Evolutionary conservation across 2,888 invertebrate species (phyloP).

Genomic region (Pristionchus mayeri): DNA sequence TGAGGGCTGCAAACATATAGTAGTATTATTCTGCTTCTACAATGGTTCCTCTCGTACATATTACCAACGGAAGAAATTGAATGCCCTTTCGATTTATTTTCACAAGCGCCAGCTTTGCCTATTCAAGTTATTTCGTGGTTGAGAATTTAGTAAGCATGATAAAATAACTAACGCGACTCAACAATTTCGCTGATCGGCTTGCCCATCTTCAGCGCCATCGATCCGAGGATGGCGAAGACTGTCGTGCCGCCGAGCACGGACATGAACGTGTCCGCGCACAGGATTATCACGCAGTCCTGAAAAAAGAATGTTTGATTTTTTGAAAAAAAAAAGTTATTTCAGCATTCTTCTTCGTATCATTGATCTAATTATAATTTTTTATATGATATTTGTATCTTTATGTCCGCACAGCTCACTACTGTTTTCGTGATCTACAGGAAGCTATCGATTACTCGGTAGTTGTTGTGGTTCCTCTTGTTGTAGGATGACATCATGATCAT

Average conservation of each 20-base stretch:
- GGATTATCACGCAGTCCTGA: constrained; percentile 70
- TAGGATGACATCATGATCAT: constrained; percentile 69
- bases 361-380: too few relatives aligned
- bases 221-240: constrained; percentile 67
- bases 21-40: too few relatives aligned
- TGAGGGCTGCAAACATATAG: constrained; percentile 78
- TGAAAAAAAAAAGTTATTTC: too few relatives aligned
- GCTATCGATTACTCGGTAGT: constrained; percentile 59
- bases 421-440: too few relatives aligned
- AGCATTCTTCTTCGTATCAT: too few relatives aligned
- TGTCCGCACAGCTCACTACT: too few relatives aligned
- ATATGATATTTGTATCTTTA: too few relatives aligned
- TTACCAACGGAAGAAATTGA: too few relatives aligned
- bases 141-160: background rate
- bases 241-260: constrained; percentile 64
- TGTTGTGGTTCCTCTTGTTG: constrained; percentile 67
- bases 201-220: constrained; percentile 57
- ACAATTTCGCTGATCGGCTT: constrained; percentile 56
- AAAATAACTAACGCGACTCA: constrained; percentile 53
- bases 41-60: too few relatives aligned
- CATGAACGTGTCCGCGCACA: constrained; percentile 69
- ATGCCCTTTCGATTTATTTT: too few relatives aligned
- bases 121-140: background rate
- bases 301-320: too few relatives aligned
- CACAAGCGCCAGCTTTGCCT: too few relatives aligned